These are phyloP conservation scores for Phragmatobia fuliginosa DNA, from an alignment of 2,888 invertebrate species.

Conservation along the genomic window DNA sequence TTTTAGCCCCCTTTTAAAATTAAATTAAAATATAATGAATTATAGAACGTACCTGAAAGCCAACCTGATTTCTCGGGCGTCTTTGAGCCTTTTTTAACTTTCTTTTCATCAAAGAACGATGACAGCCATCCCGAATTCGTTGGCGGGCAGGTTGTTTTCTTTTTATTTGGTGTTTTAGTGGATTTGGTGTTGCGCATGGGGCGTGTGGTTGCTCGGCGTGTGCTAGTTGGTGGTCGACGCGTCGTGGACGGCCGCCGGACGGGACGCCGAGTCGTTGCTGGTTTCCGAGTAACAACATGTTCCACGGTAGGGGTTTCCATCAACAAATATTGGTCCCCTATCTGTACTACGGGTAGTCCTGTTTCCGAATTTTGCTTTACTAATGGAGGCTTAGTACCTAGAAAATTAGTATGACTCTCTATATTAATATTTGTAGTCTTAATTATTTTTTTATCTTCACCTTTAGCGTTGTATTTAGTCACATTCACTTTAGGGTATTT, in stretches of 20 bases:
- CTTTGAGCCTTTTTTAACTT: slow-evolving; percentile 62
- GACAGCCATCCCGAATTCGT: slow-evolving; percentile 72
- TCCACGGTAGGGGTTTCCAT: slow-evolving; percentile 56
- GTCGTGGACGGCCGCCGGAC: slow-evolving; percentile 50
- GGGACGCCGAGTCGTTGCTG: slow-evolving; percentile 53
- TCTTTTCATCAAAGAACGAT: slow-evolving; percentile 68
- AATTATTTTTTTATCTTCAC: slow-evolving; percentile 70
- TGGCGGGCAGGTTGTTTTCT: slow-evolving; percentile 69
- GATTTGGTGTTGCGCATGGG: slow-evolving; percentile 61
- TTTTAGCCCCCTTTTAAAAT: too few species aligned
- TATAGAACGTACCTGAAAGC: slow-evolving; percentile 71
- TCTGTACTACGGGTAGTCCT: slow-evolving; percentile 53
- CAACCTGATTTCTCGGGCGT: slow-evolving; percentile 75
- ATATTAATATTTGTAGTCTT: slow-evolving; percentile 81
- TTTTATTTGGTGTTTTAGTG: slow-evolving; percentile 62
- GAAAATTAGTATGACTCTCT: slow-evolving; percentile 80
- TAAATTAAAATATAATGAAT: neutral
- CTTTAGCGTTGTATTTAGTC: slow-evolving; percentile 68
- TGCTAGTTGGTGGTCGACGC: slow-evolving; percentile 44
- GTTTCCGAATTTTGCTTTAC: slow-evolving; percentile 51
- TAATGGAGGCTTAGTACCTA: slow-evolving; percentile 71
- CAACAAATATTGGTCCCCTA: slow-evolving; percentile 65
- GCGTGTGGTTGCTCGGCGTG: slow-evolving; percentile 49
- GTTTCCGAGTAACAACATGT: slow-evolving; percentile 52
- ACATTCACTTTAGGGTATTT: slow-evolving; percentile 74